Percentiles rank a stretch among this genome's conserved stretches.
These are phyloP conservation scores for Callithrix jacchus DNA, from an alignment of 2,113 vertebrate genomes.

Conservation along the genomic window DNA sequence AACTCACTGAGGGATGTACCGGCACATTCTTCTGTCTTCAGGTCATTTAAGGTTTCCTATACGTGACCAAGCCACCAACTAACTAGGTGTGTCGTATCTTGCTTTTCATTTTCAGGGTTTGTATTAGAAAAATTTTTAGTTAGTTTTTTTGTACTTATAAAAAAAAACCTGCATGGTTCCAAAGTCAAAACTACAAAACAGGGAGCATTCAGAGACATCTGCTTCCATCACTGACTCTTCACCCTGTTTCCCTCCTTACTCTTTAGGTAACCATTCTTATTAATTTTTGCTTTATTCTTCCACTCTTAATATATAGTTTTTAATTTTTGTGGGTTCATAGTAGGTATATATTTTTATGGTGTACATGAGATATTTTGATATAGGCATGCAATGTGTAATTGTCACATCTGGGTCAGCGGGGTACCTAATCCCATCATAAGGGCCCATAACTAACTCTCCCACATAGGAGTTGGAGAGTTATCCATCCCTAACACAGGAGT, in stretches of 20 bases:
- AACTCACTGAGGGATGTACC: too few relatives aligned
- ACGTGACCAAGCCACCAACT: neutral
- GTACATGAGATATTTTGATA: too few relatives aligned
- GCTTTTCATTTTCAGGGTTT: neutral
- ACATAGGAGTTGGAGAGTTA: too few relatives aligned
- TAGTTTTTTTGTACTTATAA: neutral
- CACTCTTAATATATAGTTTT: neutral
- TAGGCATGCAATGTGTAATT: too few relatives aligned
- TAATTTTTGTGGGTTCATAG: too few relatives aligned
- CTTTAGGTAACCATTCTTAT: neutral
- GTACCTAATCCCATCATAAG: neutral
- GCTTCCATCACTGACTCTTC: neutral
- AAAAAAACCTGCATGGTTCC: neutral
- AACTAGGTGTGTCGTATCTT: neutral
- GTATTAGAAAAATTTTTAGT: neutral
- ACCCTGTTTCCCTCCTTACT: neutral
- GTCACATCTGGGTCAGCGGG: too few relatives aligned
- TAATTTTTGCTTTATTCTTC: neutral
- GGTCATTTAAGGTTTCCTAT: neutral
- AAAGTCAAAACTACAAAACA: neutral
- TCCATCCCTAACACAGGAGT: neutral
- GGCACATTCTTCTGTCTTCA: neutral
- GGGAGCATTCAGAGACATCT: neutral
- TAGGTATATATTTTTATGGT: too few relatives aligned
- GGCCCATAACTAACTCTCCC: neutral